These are phyloP conservation scores for Anolis carolinensis DNA, from an alignment of 2,113 vertebrate genomes.

Conservation along the genomic window DNA sequence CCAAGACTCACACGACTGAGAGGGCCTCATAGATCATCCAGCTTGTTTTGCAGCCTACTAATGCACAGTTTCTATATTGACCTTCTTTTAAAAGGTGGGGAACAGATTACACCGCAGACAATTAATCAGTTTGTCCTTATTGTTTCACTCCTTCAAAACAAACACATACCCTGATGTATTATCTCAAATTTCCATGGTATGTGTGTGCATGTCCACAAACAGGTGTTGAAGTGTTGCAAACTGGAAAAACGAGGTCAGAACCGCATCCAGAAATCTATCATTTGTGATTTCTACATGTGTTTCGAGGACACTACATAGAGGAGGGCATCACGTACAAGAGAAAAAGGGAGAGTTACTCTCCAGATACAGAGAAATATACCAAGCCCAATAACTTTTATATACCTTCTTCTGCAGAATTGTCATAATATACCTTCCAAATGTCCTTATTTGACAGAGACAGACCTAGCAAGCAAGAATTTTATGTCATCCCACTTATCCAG, in stretches of 20 bases:
- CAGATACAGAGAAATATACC: background rate
- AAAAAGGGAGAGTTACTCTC: background rate
- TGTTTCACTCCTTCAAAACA: background rate
- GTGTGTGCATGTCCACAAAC: too few species aligned
- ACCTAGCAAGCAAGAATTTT: too few species aligned
- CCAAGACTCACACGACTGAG: background rate
- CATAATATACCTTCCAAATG: too few species aligned
- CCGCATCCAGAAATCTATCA: background rate
- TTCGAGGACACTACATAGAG: background rate
- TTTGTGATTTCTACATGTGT: background rate
- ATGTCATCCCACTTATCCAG: too few species aligned
- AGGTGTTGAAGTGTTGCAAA: background rate
- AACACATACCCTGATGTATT: background rate
- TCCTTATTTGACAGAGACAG: too few species aligned
- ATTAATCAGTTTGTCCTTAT: background rate
- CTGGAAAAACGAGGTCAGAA: background rate
- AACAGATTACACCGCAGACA: background rate
- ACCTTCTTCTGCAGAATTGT: background rate
- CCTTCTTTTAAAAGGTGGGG: background rate
- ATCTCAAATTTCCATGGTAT: background rate
- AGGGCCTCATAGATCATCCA: background rate
- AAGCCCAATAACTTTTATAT: background rate
- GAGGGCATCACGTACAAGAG: background rate
- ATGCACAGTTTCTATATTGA: background rate
- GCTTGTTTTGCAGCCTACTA: background rate